phyloP scores from a whole-genome alignment of 1,140 invertebrate genomes.

The Pseudomyrmex concolor region DNA sequence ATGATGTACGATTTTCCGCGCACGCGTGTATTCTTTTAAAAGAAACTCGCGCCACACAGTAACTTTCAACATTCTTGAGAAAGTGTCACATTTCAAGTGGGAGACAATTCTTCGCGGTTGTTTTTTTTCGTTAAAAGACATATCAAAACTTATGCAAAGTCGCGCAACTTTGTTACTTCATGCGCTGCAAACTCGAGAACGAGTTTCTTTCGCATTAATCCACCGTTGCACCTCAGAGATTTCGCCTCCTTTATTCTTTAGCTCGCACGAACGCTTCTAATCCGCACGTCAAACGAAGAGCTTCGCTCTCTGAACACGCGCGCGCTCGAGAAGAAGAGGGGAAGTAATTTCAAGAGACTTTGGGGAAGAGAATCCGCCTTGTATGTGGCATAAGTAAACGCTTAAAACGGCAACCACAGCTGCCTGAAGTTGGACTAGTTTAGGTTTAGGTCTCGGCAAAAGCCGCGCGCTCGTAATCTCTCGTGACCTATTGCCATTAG shows the following conservation, averaged over 20 bases:
- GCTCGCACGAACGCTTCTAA: conserved; percentile 46
- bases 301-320: not conserved
- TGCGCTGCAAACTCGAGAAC: not conserved
- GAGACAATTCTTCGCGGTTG: too few relatives aligned
- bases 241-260: conserved; percentile 37
- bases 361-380: conserved; percentile 8
- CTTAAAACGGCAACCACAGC: conserved; percentile 30
- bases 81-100: too few relatives aligned
- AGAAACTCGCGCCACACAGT: too few relatives aligned
- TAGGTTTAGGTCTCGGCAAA: conserved; percentile 40
- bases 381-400: conserved; percentile 37
- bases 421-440: conserved; percentile 38
- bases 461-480: conserved; percentile 37
- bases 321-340: not conserved
- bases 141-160: not conserved
- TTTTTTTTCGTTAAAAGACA: not conserved
- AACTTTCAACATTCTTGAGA: too few relatives aligned
- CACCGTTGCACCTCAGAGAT: not conserved
- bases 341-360: conserved; percentile 55
- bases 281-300: conserved; percentile 47
- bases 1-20: not conserved
- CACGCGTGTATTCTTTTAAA: too few relatives aligned
- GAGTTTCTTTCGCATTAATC: not conserved
- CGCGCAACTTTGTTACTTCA: not conserved
- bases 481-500: conserved; percentile 49